phyloP scores from a whole-genome alignment of 2,113 vertebrate species.

The Psilopsiagon aymara region DNA sequence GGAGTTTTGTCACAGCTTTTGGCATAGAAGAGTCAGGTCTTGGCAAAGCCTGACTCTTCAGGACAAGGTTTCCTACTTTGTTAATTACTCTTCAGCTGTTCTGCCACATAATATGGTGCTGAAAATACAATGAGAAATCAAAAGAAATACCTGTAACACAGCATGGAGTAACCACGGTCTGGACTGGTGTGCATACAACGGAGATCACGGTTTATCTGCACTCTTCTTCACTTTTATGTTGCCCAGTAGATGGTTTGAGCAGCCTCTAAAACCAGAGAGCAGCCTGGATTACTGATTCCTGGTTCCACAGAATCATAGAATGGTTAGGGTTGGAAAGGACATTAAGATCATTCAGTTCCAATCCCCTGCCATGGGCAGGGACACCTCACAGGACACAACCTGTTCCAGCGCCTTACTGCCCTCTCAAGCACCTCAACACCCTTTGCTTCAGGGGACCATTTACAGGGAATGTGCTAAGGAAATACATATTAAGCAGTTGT shows the following conservation, averaged over 20 bases:
- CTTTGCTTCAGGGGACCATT: neutral
- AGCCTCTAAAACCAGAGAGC: neutral
- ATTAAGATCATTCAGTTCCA: neutral
- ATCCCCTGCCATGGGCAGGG: neutral
- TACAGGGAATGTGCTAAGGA: neutral
- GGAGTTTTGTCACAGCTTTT: neutral
- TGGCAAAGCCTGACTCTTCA: neutral
- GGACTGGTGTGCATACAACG: rapidly evolving
- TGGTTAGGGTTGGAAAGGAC: neutral
- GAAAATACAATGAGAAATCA: neutral
- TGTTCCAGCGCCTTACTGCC: neutral
- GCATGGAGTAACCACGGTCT: neutral
- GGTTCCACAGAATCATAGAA: neutral
- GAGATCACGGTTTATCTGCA: no score
- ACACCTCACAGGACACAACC: neutral
- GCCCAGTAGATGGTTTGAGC: neutral
- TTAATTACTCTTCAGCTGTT: neutral
- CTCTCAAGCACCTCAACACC: neutral
- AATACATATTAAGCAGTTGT: neutral
- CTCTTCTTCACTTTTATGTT: neutral
- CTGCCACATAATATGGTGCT: neutral
- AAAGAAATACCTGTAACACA: neutral
- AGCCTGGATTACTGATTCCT: neutral
- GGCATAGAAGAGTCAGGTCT: neutral
- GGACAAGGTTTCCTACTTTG: neutral